Evolutionary conservation across 2,888 invertebrate species (phyloP), one percentile per base, ranked within the genome.

Genomic region (Apodemia mormo): DNA sequence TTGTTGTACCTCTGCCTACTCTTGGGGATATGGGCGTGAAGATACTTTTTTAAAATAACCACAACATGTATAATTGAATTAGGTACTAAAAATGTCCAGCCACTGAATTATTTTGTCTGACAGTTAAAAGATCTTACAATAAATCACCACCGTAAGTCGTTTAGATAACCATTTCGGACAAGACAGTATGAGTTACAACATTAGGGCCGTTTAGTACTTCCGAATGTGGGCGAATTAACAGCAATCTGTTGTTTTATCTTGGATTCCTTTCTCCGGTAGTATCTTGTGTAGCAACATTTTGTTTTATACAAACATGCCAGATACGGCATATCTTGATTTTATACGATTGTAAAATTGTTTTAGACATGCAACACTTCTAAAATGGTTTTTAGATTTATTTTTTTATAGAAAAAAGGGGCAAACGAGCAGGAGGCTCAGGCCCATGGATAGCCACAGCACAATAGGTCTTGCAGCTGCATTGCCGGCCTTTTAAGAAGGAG

Each of bases 81-180:
- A 22, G 22, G 7, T 56, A 37, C 9, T 45, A 66, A 52, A 49
- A 61, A 68, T 56, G 70, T 64, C 66, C 43, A 45, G 33, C 69
- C 68, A 58, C 71, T 68, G 65, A 68, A 75, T 68, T 71, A 61
- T 33, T 12, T 70, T 56, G 72, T 66, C 64, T 56, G 65, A 68
- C 71, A 68, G 69, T 70, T 75, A 72, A 70, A 67, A 64, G 65
- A 76, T 72, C 74, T 64, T 72, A 71, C 72, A 67, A 74, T 79
- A 78, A 79, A 78, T 79, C 82, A 82, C 33, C 14, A 78, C 74
- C 68, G 72, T 74, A 75, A 76, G 79, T 81, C 82, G 83, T 89
- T 87, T 82, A 90, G 89, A 89, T 90, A 89, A 86, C 81, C 80
- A 78, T 82, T 82, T 81, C 72, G 79, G 80, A 82, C 80, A 81